Evolutionary conservation across 2,888 invertebrate genomes (phyloP), one percentile per base, ranked within the genome.

Genomic region (Zygothrica quintamaculata): DNA sequence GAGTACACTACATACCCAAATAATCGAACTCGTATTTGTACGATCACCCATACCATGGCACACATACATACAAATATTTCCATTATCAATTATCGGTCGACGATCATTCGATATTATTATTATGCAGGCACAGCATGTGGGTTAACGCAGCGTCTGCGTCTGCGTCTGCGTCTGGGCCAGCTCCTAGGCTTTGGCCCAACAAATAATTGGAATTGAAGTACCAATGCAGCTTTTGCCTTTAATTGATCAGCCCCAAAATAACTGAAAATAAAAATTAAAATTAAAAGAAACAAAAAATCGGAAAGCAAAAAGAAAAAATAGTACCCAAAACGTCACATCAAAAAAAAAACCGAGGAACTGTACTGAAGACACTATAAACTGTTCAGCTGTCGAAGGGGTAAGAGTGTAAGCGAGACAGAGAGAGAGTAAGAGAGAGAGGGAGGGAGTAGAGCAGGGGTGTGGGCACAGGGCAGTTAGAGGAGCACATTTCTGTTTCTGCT

Each of bases 51-150:
- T 33, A 15, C 46, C n/a, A 16, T 46, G 36, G 12, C 37, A 31
- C 29, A 29, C 39, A 52, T 43, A 37, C 36, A 11, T 34, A 48
- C 13, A n/a, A 15, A 22, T 53, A 77, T 65, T 69, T 70, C 67
- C 82, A 72, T 76, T 75, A 77, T 79, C 79, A 84, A 82, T 80
- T 80, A 79, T 82, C 82, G 61, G 57, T 31, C 47, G 59, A 47
- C 65, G 66, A 74, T 79, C 77, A 65, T 39, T 65, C 65, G 68
- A 73, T 61, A 59, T 65, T 65, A 58, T 73, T 71, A 72, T 72
- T 44, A 44, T 44, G 66, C 71, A 70, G 71, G 71, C 60, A 18
- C 59, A 46, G 60, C 69, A 68, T 66, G 67, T 66, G 52, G 43
- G 62, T 42, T 50, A 16, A 18, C 13, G n/a, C 11, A 13, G 16